A percentile compares a stretch with the other conserved stretches of the same genome.
Evolutionary conservation across 2,113 vertebrate genomes (phyloP).

Genomic region (Ciconia boyciana): DNA sequence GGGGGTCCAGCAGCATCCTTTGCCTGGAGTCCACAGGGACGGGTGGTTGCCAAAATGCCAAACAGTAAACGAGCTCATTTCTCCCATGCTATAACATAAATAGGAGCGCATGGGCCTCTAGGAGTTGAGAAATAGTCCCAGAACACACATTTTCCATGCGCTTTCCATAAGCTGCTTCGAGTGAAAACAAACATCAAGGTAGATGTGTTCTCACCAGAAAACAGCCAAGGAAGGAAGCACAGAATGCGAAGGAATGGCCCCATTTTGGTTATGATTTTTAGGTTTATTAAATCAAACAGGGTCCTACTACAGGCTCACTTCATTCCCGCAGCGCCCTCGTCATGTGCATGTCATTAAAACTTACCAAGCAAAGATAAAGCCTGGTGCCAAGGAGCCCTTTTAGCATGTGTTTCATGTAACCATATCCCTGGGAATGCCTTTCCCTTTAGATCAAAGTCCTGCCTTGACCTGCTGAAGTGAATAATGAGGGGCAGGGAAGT

Average conservation of each 20-base stretch:
- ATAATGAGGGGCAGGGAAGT: neutral
- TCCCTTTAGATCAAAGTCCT: slow-evolving; percentile 28
- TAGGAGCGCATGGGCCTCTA: neutral
- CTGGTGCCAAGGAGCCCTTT: neutral
- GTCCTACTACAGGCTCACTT: neutral
- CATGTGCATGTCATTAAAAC: neutral
- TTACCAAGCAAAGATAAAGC: neutral
- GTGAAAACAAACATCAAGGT: neutral
- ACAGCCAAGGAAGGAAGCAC: neutral
- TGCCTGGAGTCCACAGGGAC: neutral
- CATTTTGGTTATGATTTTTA: neutral
- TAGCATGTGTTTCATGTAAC: slow-evolving; percentile 25
- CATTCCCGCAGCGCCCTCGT: neutral
- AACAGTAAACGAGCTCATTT: neutral
- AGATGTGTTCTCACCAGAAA: neutral
- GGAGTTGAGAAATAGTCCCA: neutral
- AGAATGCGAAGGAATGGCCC: neutral
- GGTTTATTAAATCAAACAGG: neutral
- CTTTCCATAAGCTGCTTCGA: neutral
- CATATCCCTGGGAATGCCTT: slow-evolving; percentile 15
- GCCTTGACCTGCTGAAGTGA: neutral
- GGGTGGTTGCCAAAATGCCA: neutral
- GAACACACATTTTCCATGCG: neutral
- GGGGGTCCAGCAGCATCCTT: neutral
- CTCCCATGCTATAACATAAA: neutral